phyloP scores from a whole-genome alignment of 2,888 invertebrate species.

The Sesia apiformis region DNA sequence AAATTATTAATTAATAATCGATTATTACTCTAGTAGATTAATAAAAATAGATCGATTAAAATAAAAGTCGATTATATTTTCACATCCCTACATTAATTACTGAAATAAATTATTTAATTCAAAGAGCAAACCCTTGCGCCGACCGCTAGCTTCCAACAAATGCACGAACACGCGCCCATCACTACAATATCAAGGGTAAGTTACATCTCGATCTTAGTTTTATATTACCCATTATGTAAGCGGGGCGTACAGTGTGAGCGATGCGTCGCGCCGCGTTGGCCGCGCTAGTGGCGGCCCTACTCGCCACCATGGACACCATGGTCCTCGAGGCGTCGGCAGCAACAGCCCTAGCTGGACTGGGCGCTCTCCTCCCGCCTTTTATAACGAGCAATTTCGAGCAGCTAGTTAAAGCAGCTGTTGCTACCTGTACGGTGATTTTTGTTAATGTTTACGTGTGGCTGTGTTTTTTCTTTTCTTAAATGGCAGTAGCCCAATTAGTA shows the following conservation, averaged over 20 bases:
- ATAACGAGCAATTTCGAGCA: constrained; percentile 28
- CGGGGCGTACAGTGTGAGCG: constrained; percentile 10
- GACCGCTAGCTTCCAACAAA: too few species aligned
- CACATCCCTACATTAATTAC: too few species aligned
- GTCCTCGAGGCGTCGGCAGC: constrained; percentile 5
- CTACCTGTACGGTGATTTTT: constrained; percentile 21
- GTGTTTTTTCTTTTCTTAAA: background rate
- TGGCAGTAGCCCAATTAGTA: too few species aligned
- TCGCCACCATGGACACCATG: constrained; percentile 3
- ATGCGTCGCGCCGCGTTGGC: constrained; percentile 15
- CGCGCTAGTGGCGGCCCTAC: constrained; percentile 1
- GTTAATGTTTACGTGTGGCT: background rate
- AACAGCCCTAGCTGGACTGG: constrained; percentile 18
- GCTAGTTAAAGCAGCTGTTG: constrained; percentile 31
- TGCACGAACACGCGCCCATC: background rate
- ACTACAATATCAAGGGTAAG: background rate
- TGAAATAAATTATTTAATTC: too few species aligned
- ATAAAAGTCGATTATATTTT: too few species aligned
- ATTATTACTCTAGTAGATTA: too few species aligned
- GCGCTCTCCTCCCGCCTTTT: constrained; percentile 26
- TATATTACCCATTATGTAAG: too few species aligned
- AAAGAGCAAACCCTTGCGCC: too few species aligned
- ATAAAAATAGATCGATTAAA: too few species aligned
- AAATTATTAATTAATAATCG: too few species aligned
- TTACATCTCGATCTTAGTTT: background rate